These are phyloP conservation scores for Amblyjoppa proteus DNA, from an alignment of 2,888 invertebrate genomes.

Conservation along the genomic window DNA sequence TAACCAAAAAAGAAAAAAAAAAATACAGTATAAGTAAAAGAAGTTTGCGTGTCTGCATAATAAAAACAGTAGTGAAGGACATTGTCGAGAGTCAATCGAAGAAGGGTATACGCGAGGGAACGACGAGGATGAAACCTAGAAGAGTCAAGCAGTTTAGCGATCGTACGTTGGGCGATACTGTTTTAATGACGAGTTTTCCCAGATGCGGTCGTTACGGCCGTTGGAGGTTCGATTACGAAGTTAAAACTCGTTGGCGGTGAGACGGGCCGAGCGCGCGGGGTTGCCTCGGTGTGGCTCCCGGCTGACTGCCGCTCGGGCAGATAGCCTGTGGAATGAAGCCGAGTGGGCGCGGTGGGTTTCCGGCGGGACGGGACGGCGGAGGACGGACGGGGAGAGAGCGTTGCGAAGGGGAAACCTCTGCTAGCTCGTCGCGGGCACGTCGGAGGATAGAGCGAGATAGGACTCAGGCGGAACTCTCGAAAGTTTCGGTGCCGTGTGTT, in stretches of 20 bases:
- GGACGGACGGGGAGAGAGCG: conserved; percentile 24
- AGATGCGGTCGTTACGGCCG: conserved; percentile 58
- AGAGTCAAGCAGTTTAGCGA: background rate
- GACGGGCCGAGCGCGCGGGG: conserved; percentile 15
- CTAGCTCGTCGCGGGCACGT: background rate
- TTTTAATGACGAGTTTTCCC: conserved; percentile 57
- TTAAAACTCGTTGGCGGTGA: conserved; percentile 65
- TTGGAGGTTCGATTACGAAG: conserved; percentile 67
- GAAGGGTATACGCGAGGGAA: background rate
- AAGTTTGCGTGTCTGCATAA: background rate
- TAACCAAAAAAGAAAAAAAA: no score
- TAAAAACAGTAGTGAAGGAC: background rate
- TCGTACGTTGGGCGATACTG: background rate
- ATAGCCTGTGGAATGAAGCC: background rate
- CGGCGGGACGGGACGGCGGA: conserved; percentile 33
- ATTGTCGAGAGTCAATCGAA: background rate
- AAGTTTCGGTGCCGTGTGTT: conserved; percentile 62
- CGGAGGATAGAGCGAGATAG: conserved; percentile 11
- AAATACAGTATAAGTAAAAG: no score
- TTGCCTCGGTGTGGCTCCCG: conserved; percentile 10
- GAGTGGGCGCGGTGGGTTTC: conserved; percentile 29
- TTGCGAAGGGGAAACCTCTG: conserved; percentile 46
- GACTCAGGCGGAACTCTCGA: conserved; percentile 52
- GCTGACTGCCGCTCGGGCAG: conserved; percentile 11
- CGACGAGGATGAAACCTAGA: conserved; percentile 10